These are phyloP conservation scores for Druon quercuslanigerum DNA, from an alignment of 1,140 invertebrate species.

Conservation along the genomic window DNA sequence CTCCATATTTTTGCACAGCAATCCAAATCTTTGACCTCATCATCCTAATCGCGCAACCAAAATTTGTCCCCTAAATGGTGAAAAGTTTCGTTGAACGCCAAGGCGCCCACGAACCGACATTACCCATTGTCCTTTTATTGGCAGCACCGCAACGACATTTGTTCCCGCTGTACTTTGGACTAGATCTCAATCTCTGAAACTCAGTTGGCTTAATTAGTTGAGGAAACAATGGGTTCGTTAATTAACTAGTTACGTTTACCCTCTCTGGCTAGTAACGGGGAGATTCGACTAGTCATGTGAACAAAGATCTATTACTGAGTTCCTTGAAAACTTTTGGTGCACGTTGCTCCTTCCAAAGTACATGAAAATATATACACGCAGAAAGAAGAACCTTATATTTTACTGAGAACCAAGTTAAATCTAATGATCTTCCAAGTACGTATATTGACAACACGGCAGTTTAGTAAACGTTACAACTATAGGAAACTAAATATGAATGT, in stretches of 20 bases:
- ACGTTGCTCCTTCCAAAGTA: background rate
- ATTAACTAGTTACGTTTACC: slow-evolving; percentile 25
- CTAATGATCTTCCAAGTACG: too few relatives aligned
- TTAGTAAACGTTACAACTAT: too few relatives aligned
- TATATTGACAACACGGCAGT: too few relatives aligned
- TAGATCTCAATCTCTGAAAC: slow-evolving; percentile 24
- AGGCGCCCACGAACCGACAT: background rate
- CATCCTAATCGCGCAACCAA: background rate
- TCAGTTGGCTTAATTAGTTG: slow-evolving; percentile 28
- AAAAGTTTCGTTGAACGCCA: background rate
- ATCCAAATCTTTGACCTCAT: background rate
- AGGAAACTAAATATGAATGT: too few relatives aligned
- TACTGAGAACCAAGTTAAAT: too few relatives aligned
- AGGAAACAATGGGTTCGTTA: slow-evolving; percentile 22
- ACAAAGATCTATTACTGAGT: slow-evolving; percentile 20
- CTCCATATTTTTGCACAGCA: too few relatives aligned
- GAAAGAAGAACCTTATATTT: too few relatives aligned
- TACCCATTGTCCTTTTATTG: slow-evolving; percentile 6
- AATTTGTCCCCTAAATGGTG: background rate
- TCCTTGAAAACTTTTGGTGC: slow-evolving; percentile 2
- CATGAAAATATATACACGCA: background rate
- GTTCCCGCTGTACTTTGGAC: background rate
- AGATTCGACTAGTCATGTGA: background rate
- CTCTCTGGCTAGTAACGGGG: background rate
- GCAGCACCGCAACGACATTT: slow-evolving; percentile 12